Conservation (phyloP, 2,113 vertebrate genomes). For the Dipodomys merriami region DNA sequence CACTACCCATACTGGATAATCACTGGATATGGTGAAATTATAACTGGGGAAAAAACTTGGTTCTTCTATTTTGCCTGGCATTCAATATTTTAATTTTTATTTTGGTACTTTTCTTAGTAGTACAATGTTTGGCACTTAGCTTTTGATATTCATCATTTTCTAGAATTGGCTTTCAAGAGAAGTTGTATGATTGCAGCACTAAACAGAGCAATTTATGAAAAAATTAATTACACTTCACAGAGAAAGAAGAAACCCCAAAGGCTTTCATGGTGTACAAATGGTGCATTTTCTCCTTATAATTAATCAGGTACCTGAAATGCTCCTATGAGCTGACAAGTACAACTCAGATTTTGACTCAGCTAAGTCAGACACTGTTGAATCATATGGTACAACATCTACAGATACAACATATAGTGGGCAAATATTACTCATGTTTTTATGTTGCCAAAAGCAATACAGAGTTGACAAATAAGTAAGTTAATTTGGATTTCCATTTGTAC, state of each 20-base stretch:
- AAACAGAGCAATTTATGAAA: conserved; percentile 21
- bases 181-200: not conserved
- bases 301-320: not conserved
- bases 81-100: conserved; percentile 19
- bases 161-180: conserved; percentile 12
- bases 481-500: not conserved
- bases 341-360: not conserved
- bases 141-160: not conserved
- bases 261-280: not conserved
- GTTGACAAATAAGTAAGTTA: not conserved
- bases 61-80: not conserved
- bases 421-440: not conserved
- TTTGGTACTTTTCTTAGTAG: not conserved
- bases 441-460: not conserved
- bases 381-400: not conserved
- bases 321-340: not conserved
- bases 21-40: not conserved
- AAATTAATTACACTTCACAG: conserved; percentile 6
- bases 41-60: not conserved
- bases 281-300: not conserved
- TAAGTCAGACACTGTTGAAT: not conserved
- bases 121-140: not conserved
- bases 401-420: not conserved
- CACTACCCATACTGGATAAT: not conserved
- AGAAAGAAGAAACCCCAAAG: not conserved